Conservation (phyloP, 2,797 vertebrate species). For the Synaphobranchus kaupii region DNA sequence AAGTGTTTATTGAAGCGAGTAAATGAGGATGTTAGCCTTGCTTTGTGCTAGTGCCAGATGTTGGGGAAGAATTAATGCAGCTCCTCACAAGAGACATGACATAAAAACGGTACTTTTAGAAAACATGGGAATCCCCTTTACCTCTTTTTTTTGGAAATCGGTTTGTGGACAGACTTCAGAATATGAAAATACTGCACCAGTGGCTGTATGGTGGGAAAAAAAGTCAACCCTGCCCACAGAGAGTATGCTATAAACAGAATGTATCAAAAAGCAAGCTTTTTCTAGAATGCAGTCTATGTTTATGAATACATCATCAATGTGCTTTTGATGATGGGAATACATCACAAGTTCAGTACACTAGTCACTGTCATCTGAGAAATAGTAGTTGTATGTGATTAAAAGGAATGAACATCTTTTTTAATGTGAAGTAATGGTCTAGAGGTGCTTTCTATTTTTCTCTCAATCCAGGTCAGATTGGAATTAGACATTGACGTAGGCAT, state of each 20-base stretch:
- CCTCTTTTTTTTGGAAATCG: neutral
- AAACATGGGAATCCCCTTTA: slow-evolving; percentile 20
- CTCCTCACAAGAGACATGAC: slow-evolving; percentile 16
- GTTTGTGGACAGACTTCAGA: slow-evolving; percentile 7
- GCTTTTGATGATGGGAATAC: neutral
- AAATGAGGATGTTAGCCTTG: slow-evolving; percentile 14
- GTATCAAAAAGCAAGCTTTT: neutral
- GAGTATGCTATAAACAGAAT: neutral
- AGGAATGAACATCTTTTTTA: neutral
- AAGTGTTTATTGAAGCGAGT: slow-evolving; percentile 33
- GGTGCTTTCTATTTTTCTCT: neutral
- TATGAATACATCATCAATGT: neutral
- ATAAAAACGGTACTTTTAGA: slow-evolving; percentile 14
- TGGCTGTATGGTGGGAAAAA: slow-evolving; percentile 7
- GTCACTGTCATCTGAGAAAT: neutral
- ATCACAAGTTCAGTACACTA: neutral
- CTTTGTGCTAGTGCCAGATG: slow-evolving; percentile 26
- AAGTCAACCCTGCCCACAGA: neutral
- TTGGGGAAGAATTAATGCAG: slow-evolving; percentile 25
- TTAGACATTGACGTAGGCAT: neutral
- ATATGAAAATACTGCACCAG: neutral
- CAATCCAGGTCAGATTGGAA: neutral
- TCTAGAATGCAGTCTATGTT: neutral
- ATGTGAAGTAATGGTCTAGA: neutral
- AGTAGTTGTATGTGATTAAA: neutral